Evolutionary conservation across 64 coral and sea anemone genomes (phyloP).

Genomic region (Montipora sp.): DNA sequence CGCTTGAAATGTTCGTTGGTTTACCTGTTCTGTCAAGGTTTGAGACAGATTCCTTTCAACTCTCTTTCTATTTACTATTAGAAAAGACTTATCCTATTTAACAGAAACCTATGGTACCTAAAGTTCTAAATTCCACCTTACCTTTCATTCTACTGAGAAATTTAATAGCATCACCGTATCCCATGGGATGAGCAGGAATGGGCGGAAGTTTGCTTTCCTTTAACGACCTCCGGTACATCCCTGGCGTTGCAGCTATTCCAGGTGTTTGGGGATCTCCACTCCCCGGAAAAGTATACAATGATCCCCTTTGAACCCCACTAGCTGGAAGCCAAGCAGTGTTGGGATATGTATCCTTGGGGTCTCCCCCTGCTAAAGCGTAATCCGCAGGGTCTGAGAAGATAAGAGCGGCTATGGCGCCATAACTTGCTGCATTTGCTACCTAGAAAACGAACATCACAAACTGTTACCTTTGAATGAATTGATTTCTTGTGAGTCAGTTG

Average conservation of each 20-base stretch:
- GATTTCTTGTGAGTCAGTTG: rapidly evolving
- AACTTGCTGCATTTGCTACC: slow-evolving; percentile 75
- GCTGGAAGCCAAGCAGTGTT: slow-evolving; percentile 81
- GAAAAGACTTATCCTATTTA: background rate
- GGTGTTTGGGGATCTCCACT: slow-evolving; percentile 82
- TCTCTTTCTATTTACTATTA: too few species aligned
- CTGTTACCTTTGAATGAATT: background rate
- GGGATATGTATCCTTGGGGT: slow-evolving; percentile 57
- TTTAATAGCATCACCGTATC: slow-evolving; percentile 74
- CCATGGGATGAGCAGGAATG: slow-evolving; percentile 87
- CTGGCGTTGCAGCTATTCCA: slow-evolving; percentile 60
- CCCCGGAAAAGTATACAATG: slow-evolving; percentile 57
- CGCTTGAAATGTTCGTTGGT: too few species aligned
- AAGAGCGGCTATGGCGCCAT: slow-evolving; percentile 71
- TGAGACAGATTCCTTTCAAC: too few species aligned
- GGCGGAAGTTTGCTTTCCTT: slow-evolving; percentile 64
- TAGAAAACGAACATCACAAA: background rate
- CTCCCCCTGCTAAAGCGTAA: slow-evolving; percentile 63
- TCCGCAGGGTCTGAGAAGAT: slow-evolving; percentile 86
- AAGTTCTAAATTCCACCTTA: background rate
- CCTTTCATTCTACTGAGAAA: slow-evolving; percentile 69
- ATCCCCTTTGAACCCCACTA: slow-evolving; percentile 68
- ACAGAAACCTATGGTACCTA: too few species aligned
- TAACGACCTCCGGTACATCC: slow-evolving; percentile 65
- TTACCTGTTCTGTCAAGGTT: too few species aligned